A percentile compares a stretch with the other conserved stretches of the same genome.
These are phyloP conservation scores for Climacteris rufus DNA, from an alignment of 2,113 vertebrate species.

Conservation along the genomic window DNA sequence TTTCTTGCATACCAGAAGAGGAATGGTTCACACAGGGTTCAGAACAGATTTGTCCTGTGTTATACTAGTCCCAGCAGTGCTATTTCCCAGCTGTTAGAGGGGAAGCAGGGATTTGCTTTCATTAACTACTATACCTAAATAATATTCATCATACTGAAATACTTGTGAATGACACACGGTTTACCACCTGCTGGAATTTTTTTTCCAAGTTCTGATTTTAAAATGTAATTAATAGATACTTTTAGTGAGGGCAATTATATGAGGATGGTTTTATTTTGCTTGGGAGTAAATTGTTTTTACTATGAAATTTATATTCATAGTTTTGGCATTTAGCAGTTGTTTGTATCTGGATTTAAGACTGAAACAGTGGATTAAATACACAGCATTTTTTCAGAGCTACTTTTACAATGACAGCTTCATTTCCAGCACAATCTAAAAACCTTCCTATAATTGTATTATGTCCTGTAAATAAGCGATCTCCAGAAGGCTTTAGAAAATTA, in stretches of 20 bases:
- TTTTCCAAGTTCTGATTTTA: not conserved
- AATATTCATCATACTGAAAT: not conserved
- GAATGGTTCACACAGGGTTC: not conserved
- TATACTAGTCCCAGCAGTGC: not conserved
- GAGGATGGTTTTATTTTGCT: not conserved
- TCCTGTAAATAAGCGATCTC: conserved; percentile 16
- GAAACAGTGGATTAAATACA: not conserved
- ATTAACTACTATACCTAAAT: not conserved
- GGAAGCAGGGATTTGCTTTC: not conserved
- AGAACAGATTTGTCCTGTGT: not conserved
- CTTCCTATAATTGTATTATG: not conserved
- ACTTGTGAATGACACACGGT: not conserved
- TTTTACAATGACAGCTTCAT: not conserved
- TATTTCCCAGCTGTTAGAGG: not conserved
- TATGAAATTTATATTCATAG: not conserved
- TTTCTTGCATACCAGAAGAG: not conserved
- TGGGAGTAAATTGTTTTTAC: not conserved
- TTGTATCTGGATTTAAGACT: not conserved
- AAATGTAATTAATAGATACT: not conserved
- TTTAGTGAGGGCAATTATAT: not conserved
- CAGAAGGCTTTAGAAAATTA: not conserved
- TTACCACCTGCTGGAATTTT: not conserved
- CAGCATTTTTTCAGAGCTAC: not conserved
- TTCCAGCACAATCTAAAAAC: not conserved
- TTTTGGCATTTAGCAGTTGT: not conserved